phyloP scores from a whole-genome alignment of 2,888 invertebrate genomes.

The Thecocarcelia acutangulata region DNA sequence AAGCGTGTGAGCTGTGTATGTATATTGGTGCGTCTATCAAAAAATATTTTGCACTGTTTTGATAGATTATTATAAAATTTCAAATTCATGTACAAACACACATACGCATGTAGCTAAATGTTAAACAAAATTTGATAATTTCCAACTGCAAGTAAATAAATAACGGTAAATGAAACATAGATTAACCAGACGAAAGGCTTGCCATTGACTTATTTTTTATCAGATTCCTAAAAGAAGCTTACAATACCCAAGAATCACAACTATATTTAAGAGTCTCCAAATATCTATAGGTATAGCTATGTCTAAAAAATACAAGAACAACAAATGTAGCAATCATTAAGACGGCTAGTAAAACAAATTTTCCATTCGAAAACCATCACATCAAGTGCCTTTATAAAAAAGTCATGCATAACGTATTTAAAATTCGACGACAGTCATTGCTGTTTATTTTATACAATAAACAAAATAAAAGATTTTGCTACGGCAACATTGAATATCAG shows the following conservation, averaged over 20 bases:
- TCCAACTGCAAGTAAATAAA: neutral
- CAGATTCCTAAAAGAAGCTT: slow-evolving; percentile 10
- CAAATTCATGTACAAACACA: no score
- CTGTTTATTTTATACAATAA: slow-evolving; percentile 2
- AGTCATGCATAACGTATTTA: neutral
- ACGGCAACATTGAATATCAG: neutral
- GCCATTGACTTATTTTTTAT: neutral
- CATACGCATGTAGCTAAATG: no score
- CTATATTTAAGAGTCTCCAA: neutral
- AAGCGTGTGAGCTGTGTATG: no score
- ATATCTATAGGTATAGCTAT: neutral
- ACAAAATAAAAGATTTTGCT: no score
- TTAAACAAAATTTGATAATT: slow-evolving; percentile 6
- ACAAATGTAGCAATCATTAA: no score
- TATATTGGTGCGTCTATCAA: no score
- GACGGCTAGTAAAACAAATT: neutral
- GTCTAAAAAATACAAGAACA: no score
- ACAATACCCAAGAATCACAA: neutral
- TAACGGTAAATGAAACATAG: slow-evolving; percentile 11
- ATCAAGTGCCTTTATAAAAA: neutral
- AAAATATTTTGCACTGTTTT: no score
- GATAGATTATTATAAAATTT: no score
- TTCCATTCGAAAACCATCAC: neutral
- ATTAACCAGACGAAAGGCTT: neutral
- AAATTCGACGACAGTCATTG: neutral